Percentiles rank a stretch among this genome's conserved stretches.
Evolutionary conservation across 2,113 vertebrate species (phyloP).

Genomic region (Antennarius striatus): DNA sequence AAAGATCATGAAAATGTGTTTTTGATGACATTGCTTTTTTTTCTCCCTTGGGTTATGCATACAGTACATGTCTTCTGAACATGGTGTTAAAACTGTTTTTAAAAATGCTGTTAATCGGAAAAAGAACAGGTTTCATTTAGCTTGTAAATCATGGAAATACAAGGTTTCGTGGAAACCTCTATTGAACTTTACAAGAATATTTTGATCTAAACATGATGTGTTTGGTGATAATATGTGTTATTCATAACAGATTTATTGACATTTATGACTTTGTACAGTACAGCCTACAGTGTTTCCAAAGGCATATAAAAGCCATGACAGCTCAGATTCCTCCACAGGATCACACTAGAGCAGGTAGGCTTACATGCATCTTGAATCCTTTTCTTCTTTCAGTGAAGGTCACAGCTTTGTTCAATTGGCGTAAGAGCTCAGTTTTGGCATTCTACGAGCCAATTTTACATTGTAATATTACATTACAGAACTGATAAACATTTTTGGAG

Average conservation of each 20-base stretch:
- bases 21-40: too few relatives aligned
- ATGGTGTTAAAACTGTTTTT: neutral
- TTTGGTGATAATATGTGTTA: slow-evolving; percentile 53
- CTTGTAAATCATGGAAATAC: slow-evolving; percentile 16
- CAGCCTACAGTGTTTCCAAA: neutral
- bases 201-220: slow-evolving; percentile 61
- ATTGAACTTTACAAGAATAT: slow-evolving; percentile 58
- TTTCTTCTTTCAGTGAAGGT: slow-evolving; percentile 3
- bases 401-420: neutral
- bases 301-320: slow-evolving; percentile 59
- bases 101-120: slow-evolving; percentile 7
- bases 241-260: slow-evolving; percentile 59
- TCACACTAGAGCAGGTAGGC: slow-evolving; percentile 48
- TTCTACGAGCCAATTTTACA: neutral
- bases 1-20: neutral
- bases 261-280: slow-evolving; percentile 61
- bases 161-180: slow-evolving; percentile 38
- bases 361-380: slow-evolving; percentile 29
- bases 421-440: neutral
- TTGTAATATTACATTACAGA: neutral
- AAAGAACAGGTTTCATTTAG: slow-evolving; percentile 46
- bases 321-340: slow-evolving; percentile 10
- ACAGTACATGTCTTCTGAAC: neutral
- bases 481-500: neutral
- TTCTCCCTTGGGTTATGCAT: neutral